phyloP scores from a whole-genome alignment of 2,888 invertebrate species.

The Sarcophaga rosellei region DNA sequence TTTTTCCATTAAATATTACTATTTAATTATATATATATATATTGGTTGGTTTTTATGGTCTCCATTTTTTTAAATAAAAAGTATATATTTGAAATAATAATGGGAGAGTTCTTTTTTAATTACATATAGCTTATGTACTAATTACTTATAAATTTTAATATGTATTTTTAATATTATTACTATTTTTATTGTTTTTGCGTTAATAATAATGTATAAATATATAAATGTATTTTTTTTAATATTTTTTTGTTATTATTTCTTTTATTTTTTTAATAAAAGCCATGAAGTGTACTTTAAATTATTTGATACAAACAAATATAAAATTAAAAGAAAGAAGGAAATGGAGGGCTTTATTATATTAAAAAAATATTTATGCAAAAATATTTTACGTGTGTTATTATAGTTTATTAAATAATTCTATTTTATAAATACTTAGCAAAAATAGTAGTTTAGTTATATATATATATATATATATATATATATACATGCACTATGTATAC shows the following conservation, averaged over 20 bases:
- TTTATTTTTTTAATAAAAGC: conserved; percentile 60
- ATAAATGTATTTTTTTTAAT: conserved; percentile 32
- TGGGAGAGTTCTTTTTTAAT: conserved; percentile 45
- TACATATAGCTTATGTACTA: conserved; percentile 65
- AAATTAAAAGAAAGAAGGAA: conserved; percentile 56
- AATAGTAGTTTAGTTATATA: conserved; percentile 60
- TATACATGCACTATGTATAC: background rate
- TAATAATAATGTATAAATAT: conserved; percentile 41
- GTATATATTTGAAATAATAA: conserved; percentile 52
- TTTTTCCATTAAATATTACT: conserved; percentile 72
- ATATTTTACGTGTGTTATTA: conserved; percentile 40
- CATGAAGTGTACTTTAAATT: conserved; percentile 57
- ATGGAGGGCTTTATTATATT: conserved; percentile 65
- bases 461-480: conserved; percentile 5
- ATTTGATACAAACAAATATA: conserved; percentile 60
- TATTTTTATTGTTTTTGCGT: conserved; percentile 42
- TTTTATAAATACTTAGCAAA: conserved; percentile 68
- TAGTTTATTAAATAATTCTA: conserved; percentile 32
- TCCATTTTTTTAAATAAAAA: conserved; percentile 48
- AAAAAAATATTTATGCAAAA: conserved; percentile 60
- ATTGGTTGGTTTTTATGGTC: conserved; percentile 49
- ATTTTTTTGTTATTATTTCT: conserved; percentile 38
- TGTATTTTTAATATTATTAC: conserved; percentile 41
- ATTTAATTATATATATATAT: conserved; percentile 58
- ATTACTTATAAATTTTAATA: conserved; percentile 63